Base-by-base conservation (phyloP, 2,113 vertebrate species). In the Danionella cerebrum region DNA sequence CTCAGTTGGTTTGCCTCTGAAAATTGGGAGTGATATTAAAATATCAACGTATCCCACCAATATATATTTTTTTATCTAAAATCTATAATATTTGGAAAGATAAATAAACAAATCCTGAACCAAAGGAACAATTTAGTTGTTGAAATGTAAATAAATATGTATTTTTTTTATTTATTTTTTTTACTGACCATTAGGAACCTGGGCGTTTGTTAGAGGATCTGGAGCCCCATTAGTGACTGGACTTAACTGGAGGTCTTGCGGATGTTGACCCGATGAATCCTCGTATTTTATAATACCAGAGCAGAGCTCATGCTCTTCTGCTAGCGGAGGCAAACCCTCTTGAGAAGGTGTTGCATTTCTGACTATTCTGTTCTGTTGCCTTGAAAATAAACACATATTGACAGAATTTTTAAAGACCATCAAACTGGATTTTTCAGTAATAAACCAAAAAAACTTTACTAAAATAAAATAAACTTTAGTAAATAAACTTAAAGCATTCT, bases 291-390 rank as follows among this genome's bases (percentile, higher is more conserved):
- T 47, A 25, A 22, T 9, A 39, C 6, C 8, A 12, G 67, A 18
- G 11, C 24, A 27, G 5, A 8, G 18, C 2, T 24, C 7, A 5
- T 39, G 4, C 87, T 87, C 84, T 71, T 87, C 84, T 0, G 75
- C 79, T 64, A 86, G 81, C 0, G 87, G 79, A 2, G 89, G 81
- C 36, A 92, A 89, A 35, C 87, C 85, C 2, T 85, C 21, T 53
- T 87, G 90, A 82, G 87, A 89, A 39, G 89, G 84, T 9, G 84
- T 84, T 48, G 86, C 82, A 22, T 91, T 88, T 78, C 90, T 86
- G 80, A 48, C 16, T 8, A 41, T 10, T 48, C 55, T 67, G 12
- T 14, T 50, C 24, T 31, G 47, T 48, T 57, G 12, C 24, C 59
- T 64, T 65, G 44, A 11, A n/a, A 33, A 60, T 6, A 2, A n/a